These are phyloP conservation scores for Orchestia grillus DNA, from an alignment of 1,140 invertebrate species.

Conservation along the genomic window DNA sequence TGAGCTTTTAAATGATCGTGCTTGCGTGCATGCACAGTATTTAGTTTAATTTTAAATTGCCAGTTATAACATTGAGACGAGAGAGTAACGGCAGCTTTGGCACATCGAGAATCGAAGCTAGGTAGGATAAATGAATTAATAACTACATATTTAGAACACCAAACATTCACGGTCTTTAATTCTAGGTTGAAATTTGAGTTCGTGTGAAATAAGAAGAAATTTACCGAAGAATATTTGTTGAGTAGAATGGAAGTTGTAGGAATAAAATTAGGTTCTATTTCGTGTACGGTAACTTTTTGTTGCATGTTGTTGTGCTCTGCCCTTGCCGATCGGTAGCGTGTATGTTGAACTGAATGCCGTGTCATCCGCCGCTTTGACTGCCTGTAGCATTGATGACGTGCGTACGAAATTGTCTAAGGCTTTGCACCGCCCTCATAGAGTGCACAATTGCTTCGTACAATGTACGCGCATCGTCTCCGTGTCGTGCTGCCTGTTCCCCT, in stretches of 20 bases:
- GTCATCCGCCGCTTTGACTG: neutral
- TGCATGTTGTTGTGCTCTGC: neutral
- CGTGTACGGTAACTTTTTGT: neutral
- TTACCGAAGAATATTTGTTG: neutral
- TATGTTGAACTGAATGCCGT: neutral
- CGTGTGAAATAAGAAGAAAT: neutral
- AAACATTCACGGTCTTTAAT: neutral
- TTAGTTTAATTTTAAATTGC: neutral
- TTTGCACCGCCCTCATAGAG: neutral
- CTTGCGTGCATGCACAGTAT: neutral
- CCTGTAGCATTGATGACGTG: neutral
- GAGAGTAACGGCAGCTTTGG: neutral
- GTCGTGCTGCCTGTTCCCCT: neutral
- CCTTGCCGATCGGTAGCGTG: neutral
- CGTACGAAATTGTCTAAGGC: neutral
- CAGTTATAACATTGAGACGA: neutral
- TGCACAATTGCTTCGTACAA: neutral
- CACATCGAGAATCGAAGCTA: neutral
- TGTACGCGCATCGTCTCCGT: neutral
- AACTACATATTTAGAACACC: neutral
- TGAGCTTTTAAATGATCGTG: neutral
- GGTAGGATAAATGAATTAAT: neutral
- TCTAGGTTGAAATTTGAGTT: neutral
- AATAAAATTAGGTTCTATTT: neutral
- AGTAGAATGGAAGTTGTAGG: neutral